Percentiles rank a stretch among this genome's conserved stretches.
Evolutionary conservation across 1,140 invertebrate species (phyloP).

Genomic region (Cotesia glomerata): DNA sequence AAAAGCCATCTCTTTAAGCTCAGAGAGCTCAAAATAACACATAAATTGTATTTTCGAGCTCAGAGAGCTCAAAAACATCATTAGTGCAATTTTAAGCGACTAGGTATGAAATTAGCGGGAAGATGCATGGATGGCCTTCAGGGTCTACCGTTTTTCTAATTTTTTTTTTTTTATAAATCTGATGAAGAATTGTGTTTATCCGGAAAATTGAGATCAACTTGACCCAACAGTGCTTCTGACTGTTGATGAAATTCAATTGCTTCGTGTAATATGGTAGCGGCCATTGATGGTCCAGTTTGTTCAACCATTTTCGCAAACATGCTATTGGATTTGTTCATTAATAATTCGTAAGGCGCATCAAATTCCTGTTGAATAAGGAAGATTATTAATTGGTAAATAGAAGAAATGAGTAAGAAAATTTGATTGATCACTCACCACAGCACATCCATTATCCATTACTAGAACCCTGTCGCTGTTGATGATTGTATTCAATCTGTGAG

Average conservation of each 20-base stretch:
- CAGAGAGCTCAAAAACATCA: too few relatives aligned
- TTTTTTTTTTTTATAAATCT: too few relatives aligned
- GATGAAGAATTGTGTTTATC: too few relatives aligned
- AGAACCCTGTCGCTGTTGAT: slow-evolving; percentile 69
- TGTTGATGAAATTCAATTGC: background rate
- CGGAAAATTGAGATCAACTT: too few relatives aligned
- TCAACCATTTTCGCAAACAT: slow-evolving; percentile 63
- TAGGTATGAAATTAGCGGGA: too few relatives aligned
- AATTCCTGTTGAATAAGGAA: slow-evolving; percentile 64
- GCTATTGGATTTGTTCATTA: slow-evolving; percentile 63
- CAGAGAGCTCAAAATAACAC: too few relatives aligned
- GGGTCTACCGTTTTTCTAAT: too few relatives aligned
- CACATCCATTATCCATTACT: slow-evolving; percentile 64
- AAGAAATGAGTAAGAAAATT: background rate
- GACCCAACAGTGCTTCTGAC: background rate
- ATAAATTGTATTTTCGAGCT: too few relatives aligned
- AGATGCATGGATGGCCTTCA: too few relatives aligned
- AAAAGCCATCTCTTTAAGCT: too few relatives aligned
- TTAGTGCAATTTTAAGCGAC: too few relatives aligned
- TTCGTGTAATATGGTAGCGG: slow-evolving; percentile 43
- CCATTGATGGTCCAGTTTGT: slow-evolving; percentile 63
- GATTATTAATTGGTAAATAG: background rate
- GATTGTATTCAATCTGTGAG: slow-evolving; percentile 73
- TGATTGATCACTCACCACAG: slow-evolving; percentile 49
- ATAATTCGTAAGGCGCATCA: slow-evolving; percentile 71